Percentiles rank a stretch among this genome's conserved stretches.
Evolutionary conservation across 2,113 vertebrate species (phyloP).

Genomic region (Phyllostomus discolor): DNA sequence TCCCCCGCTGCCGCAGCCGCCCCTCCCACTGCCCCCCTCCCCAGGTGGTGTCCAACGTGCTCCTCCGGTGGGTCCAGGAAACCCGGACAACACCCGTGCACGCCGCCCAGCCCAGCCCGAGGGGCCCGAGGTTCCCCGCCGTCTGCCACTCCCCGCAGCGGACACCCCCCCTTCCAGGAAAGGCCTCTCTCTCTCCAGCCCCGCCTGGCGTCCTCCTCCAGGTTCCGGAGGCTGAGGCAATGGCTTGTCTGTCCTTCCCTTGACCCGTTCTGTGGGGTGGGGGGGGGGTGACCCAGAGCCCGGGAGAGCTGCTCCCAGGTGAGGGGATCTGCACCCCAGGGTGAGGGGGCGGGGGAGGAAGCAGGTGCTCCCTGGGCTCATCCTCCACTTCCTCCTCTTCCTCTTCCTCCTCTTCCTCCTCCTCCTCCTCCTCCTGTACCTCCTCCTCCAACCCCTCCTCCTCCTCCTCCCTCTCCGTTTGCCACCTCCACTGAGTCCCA

Average conservation of each 20-base stretch:
- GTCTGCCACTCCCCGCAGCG: background rate
- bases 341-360: background rate
- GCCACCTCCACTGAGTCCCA: background rate
- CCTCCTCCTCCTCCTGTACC: background rate
- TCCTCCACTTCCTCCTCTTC: background rate
- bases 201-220: background rate
- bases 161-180: background rate
- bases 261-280: conserved; percentile 11
- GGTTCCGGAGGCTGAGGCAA: background rate
- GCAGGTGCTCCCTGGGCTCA: background rate
- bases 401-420: background rate
- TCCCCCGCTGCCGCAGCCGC: background rate
- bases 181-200: background rate
- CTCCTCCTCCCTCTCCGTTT: background rate
- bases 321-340: background rate
- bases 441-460: background rate
- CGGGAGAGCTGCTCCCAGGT: background rate
- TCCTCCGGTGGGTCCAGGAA: background rate
- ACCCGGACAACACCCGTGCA: background rate
- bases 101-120: background rate
- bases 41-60: background rate
- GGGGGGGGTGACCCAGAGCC: background rate
- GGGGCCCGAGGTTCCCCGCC: too few relatives aligned
- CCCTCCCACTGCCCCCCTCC: background rate
- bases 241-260: background rate